phyloP scores from a whole-genome alignment of 2,113 vertebrate species.

The Brevimyrus niger region DNA sequence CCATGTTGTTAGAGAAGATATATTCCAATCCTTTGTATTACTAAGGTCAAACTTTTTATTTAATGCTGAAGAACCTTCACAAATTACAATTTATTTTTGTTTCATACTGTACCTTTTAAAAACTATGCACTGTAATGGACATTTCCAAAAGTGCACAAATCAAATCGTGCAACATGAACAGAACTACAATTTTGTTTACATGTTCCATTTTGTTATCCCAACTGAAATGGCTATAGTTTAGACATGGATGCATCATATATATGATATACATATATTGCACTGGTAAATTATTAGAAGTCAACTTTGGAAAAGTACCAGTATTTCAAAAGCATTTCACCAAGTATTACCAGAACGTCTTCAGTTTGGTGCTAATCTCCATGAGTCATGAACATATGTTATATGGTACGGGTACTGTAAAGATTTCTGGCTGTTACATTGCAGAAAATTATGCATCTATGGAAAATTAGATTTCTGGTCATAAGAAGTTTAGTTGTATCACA shows the following conservation, averaged over 20 bases:
- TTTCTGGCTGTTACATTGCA: background rate
- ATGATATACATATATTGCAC: background rate
- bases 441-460: background rate
- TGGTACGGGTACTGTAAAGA: background rate
- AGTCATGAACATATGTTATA: background rate
- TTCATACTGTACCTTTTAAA: background rate
- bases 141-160: background rate
- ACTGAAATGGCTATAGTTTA: background rate
- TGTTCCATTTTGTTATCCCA: background rate
- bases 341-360: background rate
- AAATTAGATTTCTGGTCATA: background rate
- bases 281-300: background rate
- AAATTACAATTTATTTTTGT: background rate
- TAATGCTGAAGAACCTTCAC: background rate
- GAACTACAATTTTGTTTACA: background rate
- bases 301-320: background rate
- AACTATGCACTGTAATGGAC: background rate
- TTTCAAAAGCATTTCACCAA: background rate
- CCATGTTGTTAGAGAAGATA: background rate
- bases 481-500: background rate
- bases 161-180: background rate
- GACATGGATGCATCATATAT: background rate
- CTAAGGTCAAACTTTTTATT: background rate
- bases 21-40: background rate
- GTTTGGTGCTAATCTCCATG: background rate